Conservation (phyloP, 2,888 invertebrate species). For the Chouioia cunea region DNA sequence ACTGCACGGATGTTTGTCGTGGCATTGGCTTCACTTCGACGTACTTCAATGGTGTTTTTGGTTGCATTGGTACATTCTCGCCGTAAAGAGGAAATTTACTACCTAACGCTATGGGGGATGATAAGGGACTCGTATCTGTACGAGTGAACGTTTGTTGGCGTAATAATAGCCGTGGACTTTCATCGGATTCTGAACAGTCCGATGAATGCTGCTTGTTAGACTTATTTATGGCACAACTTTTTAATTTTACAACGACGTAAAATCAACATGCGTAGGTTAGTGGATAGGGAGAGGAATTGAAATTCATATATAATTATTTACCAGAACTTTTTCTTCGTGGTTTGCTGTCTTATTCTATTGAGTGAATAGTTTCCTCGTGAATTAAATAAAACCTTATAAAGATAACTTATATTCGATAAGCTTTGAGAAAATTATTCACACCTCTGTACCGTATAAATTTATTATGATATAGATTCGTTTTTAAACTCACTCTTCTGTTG, state of each 20-base stretch:
- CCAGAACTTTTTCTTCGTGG: too few relatives aligned
- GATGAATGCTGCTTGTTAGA: constrained; percentile 37
- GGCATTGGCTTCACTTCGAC: constrained; percentile 48
- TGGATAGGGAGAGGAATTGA: too few relatives aligned
- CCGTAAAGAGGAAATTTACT: constrained; percentile 54
- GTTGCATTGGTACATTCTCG: constrained; percentile 47
- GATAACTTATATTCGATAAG: constrained; percentile 44
- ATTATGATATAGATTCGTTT: background rate
- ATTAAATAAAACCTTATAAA: too few relatives aligned
- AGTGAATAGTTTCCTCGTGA: too few relatives aligned
- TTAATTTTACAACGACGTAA: too few relatives aligned
- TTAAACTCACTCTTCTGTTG: constrained; percentile 75
- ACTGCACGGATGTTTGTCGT: constrained; percentile 47
- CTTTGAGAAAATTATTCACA: constrained; percentile 10
- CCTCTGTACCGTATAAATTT: background rate
- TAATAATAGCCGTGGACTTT: constrained; percentile 56
- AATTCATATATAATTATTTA: constrained; percentile 47
- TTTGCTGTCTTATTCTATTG: too few relatives aligned
- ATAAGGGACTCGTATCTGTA: constrained; percentile 47
- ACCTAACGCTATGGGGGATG: constrained; percentile 49
- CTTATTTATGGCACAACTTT: background rate
- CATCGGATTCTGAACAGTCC: constrained; percentile 59
- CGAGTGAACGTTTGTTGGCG: constrained; percentile 20
- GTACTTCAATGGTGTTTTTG: constrained; percentile 49
- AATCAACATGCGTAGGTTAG: too few relatives aligned